Percentiles rank a stretch among this genome's conserved stretches.
Conservation (phyloP, 1,140 invertebrate species). For the Dendroctonus ponderosae region DNA sequence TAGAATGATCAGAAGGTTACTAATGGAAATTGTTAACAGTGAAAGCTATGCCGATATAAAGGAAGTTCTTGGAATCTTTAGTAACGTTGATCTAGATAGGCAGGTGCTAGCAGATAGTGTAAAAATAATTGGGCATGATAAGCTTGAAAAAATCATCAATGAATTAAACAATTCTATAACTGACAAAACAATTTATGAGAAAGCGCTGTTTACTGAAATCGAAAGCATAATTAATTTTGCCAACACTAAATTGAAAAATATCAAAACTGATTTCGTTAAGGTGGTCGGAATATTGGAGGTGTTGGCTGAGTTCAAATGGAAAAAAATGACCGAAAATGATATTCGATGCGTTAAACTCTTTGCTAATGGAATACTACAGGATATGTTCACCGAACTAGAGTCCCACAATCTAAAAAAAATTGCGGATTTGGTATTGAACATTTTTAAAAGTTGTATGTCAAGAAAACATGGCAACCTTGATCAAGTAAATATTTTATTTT, state of each 20-base stretch:
- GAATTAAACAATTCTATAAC: constrained; percentile 5
- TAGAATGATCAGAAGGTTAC: not conserved
- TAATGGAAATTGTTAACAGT: not conserved
- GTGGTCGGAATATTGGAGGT: not conserved
- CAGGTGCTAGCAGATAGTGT: not conserved
- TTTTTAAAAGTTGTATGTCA: constrained; percentile 1
- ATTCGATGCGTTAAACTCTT: constrained; percentile 1
- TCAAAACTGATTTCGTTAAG: not conserved
- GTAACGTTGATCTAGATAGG: not conserved
- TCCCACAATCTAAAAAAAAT: not conserved
- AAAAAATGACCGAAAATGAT: not conserved
- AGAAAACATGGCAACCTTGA: not conserved
- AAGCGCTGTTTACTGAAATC: constrained; percentile 1
- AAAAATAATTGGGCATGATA: not conserved
- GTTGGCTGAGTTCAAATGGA: not conserved
- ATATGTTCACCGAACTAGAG: not conserved
- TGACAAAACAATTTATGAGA: constrained; percentile 7
- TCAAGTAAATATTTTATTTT: not conserved
- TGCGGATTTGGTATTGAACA: not conserved
- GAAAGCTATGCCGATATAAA: not conserved
- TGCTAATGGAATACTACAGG: not conserved
- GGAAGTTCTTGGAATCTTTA: not conserved
- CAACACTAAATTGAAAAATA: not conserved
- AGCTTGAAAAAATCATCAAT: not conserved
- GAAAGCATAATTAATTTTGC: not conserved